Evolutionary conservation across 2,888 invertebrate genomes (phyloP).

Genomic region (Arrhopalites spinosus): DNA sequence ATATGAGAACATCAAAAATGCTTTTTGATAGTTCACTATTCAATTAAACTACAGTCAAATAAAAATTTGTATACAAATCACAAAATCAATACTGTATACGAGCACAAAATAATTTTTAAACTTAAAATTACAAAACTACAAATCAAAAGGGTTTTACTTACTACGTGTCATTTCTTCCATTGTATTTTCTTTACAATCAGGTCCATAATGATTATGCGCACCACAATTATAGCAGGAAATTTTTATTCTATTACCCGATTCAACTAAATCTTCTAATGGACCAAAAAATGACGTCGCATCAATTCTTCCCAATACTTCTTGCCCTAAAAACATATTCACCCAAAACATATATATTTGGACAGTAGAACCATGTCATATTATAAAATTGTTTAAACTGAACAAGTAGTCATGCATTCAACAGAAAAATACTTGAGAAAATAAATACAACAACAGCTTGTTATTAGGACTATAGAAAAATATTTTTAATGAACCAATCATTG

Average conservation of each 20-base stretch:
- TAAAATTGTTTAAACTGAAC: too few relatives aligned
- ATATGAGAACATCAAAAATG: neutral
- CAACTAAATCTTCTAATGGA: constrained; percentile 23
- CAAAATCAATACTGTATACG: neutral
- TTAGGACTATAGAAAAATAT: too few relatives aligned
- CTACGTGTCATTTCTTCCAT: constrained; percentile 84
- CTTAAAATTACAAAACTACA: neutral
- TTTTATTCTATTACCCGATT: constrained; percentile 57
- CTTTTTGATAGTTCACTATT: too few relatives aligned
- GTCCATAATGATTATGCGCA: constrained; percentile 77
- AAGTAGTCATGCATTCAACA: too few relatives aligned
- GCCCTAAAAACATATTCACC: constrained; percentile 8
- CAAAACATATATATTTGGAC: neutral
- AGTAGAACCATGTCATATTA: too few relatives aligned
- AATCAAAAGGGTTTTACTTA: constrained; percentile 30
- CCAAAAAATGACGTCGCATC: constrained; percentile 4
- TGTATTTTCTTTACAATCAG: constrained; percentile 86
- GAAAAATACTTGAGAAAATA: too few relatives aligned
- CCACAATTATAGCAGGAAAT: constrained; percentile 92
- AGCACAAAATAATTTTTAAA: neutral
- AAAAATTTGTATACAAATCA: neutral
- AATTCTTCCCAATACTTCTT: constrained; percentile 13
- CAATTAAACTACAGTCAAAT: neutral
- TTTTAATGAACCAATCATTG: too few relatives aligned
- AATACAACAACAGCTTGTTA: too few relatives aligned